These are phyloP conservation scores for Aptenodytes forsteri DNA, from an alignment of 2,113 vertebrate genomes.

Conservation along the genomic window DNA sequence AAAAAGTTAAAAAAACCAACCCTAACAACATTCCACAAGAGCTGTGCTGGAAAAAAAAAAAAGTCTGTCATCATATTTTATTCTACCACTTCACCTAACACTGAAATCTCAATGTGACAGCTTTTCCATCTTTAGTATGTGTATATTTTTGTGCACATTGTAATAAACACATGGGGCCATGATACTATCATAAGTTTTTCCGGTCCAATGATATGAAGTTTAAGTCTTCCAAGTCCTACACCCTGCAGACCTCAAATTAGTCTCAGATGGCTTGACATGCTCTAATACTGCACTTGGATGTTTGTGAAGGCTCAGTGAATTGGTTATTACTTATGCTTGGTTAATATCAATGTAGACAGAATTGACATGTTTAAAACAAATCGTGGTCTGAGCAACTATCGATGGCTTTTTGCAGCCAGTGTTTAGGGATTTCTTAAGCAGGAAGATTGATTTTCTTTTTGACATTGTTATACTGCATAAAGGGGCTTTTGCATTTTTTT, in stretches of 20 bases:
- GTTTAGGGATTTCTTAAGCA: background rate
- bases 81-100: background rate
- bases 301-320: conserved; percentile 6
- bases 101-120: background rate
- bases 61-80: background rate
- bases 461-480: background rate
- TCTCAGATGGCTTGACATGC: conserved; percentile 13
- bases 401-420: background rate
- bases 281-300: background rate
- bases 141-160: background rate
- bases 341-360: background rate
- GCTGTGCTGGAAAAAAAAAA: background rate
- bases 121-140: background rate
- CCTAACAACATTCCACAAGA: background rate
- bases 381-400: background rate
- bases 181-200: background rate
- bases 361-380: background rate
- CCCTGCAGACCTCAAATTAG: conserved; percentile 36
- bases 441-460: background rate
- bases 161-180: background rate
- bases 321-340: background rate
- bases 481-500: background rate
- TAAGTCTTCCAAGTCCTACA: background rate
- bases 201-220: background rate
- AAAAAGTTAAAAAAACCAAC: background rate